Evolutionary conservation across 2,113 vertebrate genomes (phyloP), one percentile per base, ranked within the genome.

Genomic region (Upupa epops): DNA sequence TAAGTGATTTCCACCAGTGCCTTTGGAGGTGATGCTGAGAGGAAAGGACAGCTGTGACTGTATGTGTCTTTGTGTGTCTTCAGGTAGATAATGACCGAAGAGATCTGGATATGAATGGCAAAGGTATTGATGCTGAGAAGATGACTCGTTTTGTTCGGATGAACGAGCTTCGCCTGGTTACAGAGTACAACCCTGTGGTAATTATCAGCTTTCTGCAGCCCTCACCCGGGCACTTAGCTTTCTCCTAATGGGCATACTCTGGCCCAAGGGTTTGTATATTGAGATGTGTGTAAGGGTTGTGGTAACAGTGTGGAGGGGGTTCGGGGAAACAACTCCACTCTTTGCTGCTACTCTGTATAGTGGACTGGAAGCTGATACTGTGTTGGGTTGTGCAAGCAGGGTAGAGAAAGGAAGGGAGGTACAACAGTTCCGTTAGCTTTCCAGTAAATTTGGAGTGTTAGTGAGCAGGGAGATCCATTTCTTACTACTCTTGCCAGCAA

Each of bases 111-210:
- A 61, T 97, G 21, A 94, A 97, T 6, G 28, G 22, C 8, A 90
- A 97, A 51, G 96, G 95, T 52, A 17, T 98, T 13, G 98, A 99
- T 17, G 59, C 90, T 2, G 94, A 98, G 18, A 98, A 97, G 83
- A 86, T 99, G 36, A 96, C 92, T 16, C 98, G 95, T 49, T 99
- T 99, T 26, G 60, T 99, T 86, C 96, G 82, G 46, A 96, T 97
- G 34, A 98, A 99, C 3, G 98, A 98, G 70, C 81, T 99, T 24
- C 97, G 89, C 55, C 96, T 98, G 96, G 97, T 99, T 93, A 99
- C 99, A 11, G 98, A 99, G 34, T 99, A 99, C 96, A 97, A 97
- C 78, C 97, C 98, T 90, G 93, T 97, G 98, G 99, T 99, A 97
- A 98, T 36, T 25, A 77, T 11, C 32, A 85, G 8, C 34, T 76